A percentile compares a stretch with the other conserved stretches of the same genome.
These are phyloP conservation scores for Cyclophora albipunctata DNA, from an alignment of 2,888 invertebrate species.

Conservation along the genomic window DNA sequence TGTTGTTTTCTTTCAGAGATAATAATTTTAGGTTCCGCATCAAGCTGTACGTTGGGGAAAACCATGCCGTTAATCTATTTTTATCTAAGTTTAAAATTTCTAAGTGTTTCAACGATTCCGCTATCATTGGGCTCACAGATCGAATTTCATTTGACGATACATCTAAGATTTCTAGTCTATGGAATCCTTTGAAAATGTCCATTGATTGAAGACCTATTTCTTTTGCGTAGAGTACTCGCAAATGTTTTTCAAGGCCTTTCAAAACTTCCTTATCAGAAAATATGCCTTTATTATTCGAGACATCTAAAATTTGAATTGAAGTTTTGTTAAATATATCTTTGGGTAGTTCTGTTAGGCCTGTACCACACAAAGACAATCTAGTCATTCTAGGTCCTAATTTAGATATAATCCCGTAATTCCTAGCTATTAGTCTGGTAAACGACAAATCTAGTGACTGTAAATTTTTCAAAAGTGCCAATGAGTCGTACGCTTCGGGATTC, in stretches of 20 bases:
- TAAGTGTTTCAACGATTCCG: constrained; percentile 46
- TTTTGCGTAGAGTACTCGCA: constrained; percentile 62
- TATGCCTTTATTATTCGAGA: constrained; percentile 71
- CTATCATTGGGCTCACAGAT: constrained; percentile 23
- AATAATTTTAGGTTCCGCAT: constrained; percentile 58
- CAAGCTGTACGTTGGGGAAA: constrained; percentile 41
- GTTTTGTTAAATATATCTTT: constrained; percentile 53
- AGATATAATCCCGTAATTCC: too few species aligned
- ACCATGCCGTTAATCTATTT: constrained; percentile 76
- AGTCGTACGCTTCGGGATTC: constrained; percentile 19
- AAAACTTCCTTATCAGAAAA: constrained; percentile 42
- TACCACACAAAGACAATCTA: constrained; percentile 58
- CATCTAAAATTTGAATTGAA: constrained; percentile 60
- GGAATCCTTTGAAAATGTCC: constrained; percentile 45
- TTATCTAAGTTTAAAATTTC: constrained; percentile 65
- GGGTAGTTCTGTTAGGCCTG: constrained; percentile 47
- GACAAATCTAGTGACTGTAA: constrained; percentile 50
- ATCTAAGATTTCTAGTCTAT: constrained; percentile 59
- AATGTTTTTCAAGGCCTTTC: constrained; percentile 48
- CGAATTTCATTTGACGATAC: constrained; percentile 69
- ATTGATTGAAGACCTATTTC: constrained; percentile 50
- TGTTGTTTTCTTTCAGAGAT: constrained; percentile 67
- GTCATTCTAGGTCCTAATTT: constrained; percentile 25
- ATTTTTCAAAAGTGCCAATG: constrained; percentile 27
- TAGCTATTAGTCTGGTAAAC: constrained; percentile 27